These are phyloP conservation scores for Clarias batrachus DNA, from an alignment of 2,113 vertebrate genomes.

Conservation along the genomic window DNA sequence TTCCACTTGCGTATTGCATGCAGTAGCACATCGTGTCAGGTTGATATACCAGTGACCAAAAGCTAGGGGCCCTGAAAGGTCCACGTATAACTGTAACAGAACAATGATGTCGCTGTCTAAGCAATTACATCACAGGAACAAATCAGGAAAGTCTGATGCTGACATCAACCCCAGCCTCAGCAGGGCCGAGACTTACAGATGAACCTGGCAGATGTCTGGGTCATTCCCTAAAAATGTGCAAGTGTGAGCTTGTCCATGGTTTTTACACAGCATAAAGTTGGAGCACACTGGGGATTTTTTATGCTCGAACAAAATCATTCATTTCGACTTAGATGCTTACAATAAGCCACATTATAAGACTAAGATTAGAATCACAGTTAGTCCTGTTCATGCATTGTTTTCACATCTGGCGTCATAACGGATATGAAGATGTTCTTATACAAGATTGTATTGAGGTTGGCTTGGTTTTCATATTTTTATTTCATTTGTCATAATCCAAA, in stretches of 20 bases:
- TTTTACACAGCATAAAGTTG: constrained; percentile 17
- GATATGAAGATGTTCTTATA: not conserved
- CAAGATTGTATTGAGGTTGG: not conserved
- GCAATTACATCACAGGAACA: constrained; percentile 34
- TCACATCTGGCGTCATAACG: not conserved
- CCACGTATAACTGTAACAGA: not conserved
- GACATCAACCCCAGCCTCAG: constrained; percentile 28
- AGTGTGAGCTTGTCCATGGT: constrained; percentile 28
- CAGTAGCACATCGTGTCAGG: not conserved
- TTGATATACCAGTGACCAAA: not conserved
- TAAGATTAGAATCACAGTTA: not conserved
- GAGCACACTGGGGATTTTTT: not conserved
- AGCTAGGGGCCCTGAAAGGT: not conserved
- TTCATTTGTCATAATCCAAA: not conserved
- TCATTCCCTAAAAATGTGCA: constrained; percentile 46
- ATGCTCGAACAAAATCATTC: not conserved
- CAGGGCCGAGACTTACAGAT: constrained; percentile 33
- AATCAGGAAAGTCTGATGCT: constrained; percentile 27
- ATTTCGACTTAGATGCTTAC: not conserved
- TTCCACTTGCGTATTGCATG: not conserved
- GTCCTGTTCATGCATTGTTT: not conserved
- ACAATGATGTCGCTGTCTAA: constrained; percentile 31
- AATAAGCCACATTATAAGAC: not conserved
- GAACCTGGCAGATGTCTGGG: constrained; percentile 36
- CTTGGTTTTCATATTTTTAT: not conserved